Conservation (phyloP, 2,888 invertebrate species). For the Meghimatium bilineatum region DNA sequence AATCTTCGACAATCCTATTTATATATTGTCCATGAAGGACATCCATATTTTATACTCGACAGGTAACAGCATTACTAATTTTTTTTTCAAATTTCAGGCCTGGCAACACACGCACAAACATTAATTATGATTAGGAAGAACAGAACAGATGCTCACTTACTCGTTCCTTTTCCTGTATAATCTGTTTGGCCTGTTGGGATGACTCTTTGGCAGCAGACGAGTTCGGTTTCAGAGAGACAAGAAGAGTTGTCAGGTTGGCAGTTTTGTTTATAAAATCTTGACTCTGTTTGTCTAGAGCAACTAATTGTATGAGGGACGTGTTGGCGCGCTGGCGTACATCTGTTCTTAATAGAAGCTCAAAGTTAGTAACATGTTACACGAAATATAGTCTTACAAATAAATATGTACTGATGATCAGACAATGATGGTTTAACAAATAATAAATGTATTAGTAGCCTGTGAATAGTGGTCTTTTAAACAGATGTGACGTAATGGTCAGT, state of each 20-base stretch:
- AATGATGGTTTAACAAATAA: neutral
- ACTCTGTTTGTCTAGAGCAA: neutral
- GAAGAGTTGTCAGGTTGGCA: neutral
- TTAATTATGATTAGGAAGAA: too few species aligned
- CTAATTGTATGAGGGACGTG: slow-evolving; percentile 16
- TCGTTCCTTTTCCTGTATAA: slow-evolving; percentile 22
- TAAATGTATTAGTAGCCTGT: neutral
- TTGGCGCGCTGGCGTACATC: slow-evolving; percentile 24
- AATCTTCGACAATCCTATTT: too few species aligned
- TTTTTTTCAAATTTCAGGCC: too few species aligned
- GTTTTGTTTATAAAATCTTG: slow-evolving; percentile 13
- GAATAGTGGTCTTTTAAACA: too few species aligned
- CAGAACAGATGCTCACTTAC: slow-evolving; percentile 11
- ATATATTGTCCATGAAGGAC: too few species aligned
- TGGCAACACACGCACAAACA: too few species aligned
- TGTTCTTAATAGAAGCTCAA: neutral
- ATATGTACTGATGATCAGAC: neutral
- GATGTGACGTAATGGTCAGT: too few species aligned
- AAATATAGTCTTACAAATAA: too few species aligned
- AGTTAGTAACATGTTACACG: too few species aligned
- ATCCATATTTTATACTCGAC: too few species aligned
- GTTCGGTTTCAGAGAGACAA: slow-evolving; percentile 11
- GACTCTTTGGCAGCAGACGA: slow-evolving; percentile 13
- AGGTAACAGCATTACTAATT: too few species aligned
- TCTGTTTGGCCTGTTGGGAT: slow-evolving; percentile 18